Base-by-base conservation (phyloP, 2,797 vertebrate genomes). In the Pithecia hirsuta region DNA sequence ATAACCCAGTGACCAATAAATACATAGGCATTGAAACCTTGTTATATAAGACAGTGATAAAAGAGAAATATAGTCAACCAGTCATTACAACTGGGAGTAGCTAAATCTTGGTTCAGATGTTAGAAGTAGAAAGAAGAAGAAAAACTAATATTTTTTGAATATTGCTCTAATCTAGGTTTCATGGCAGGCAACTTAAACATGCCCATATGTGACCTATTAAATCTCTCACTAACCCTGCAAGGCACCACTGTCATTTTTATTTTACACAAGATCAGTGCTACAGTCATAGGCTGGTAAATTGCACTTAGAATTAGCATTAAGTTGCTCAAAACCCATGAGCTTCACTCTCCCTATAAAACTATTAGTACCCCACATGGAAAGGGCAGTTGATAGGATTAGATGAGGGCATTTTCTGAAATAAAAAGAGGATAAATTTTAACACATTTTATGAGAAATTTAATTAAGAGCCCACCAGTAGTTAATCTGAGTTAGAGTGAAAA, bases 321-420 rank as follows among this genome's bases (percentile, higher is more conserved):
- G 5, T 80, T 93, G 39, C 39, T 39, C 19, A 55, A 75, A 67
- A 3, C 0, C 28, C 26, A 50, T 24, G 10, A n/a, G 2, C 4
- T 70, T 4, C 13, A 55, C 13, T 8, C n/a, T 81, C 1, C 1
- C 33, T 30, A 50, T 1, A 7, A 36, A 64, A 76, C 2, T 52
- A 14, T 41, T 7, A 17, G 3, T 75, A 30, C 1, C 13, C 3
- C 13, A 19, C 2, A 8, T 6, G 4, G 5, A 13, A 7, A 7
- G 44, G 10, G 44, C 8, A 50, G 39, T 64, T 64, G 15, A 5
- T 28, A 52, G 30, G 4, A 7, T 57, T 74, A 70, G 11, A 13
- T 80, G 14, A 5, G 19, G 5, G 50, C 0, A n/a, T 52, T 93
- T 96, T 95, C n/a, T 90, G 12, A 4, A 85, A 72, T 24, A 85